Base-by-base conservation (phyloP, 2,113 vertebrate genomes). In the Cephalophus harveyi region DNA sequence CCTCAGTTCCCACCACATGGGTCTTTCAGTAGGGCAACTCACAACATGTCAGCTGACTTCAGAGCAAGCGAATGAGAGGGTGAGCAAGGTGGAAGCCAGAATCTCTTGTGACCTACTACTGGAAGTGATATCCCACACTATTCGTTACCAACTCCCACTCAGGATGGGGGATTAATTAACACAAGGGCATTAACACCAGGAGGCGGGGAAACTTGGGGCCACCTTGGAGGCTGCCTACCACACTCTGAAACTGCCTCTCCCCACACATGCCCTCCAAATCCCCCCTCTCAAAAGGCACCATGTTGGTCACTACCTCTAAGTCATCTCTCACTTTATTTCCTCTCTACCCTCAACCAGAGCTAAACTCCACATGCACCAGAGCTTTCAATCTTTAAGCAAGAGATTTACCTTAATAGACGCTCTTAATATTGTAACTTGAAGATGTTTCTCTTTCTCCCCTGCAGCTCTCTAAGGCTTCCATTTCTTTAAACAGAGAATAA, bases 401-500 rank as follows among this genome's bases (percentile, higher is more conserved):
- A 91, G 16, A 84, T n/a, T 95, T 89, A 88, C 55, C 60, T 96
- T 74, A 64, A 76, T 25, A 88, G 60, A 86, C 27, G 48, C 17
- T 87, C 40, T 91, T 78, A 55, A 6, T 67, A 67, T 27, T 78
- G 36, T 52, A 57, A 84, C n/a, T 88, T 79, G 50, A 87, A 96
- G 19, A 64, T 59, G 54, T 94, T 50, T 62, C 46, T 59, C 43
- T 83, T 82, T 90, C 25, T 6, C 40, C 30, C 12, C 7, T 9
- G 2, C 21, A 59, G 60, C 7, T 46, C 52, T 78, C 83, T 76
- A 59, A 60, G 3, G 0, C 90, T 50, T 84, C 33, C 27, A 87
- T 89, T 83, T 96, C 50, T 91, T 95, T 89, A 48, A 88, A 60
- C n/a, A 84, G 76, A 95, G 64, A 86, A 55, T 57, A 30, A 46